Evolutionary conservation across 2,797 vertebrate genomes (phyloP), one percentile per base, ranked within the genome.

Genomic region (Echiichthys vipera): DNA sequence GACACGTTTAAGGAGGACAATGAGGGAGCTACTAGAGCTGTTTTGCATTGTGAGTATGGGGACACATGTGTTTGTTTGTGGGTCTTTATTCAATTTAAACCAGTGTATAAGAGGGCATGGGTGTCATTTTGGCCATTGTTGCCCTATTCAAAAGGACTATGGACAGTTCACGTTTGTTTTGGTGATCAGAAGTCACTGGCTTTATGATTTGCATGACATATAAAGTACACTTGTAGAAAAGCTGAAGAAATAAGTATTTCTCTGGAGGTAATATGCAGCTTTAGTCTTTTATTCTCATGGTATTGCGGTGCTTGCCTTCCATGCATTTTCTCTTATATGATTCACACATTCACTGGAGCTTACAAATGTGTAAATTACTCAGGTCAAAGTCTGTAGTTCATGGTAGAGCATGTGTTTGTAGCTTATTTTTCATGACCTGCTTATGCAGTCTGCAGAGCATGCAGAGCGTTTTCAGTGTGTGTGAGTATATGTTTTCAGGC

Each of bases 11-110:
- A 91, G 87, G 89, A 90, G 88, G 91, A 92, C 90, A 91, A 93
- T 93, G 92, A 93, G 86, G 92, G 88, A 91, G 88, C 82, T 91
- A 88, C 88, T 92, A 89, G 91, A 90, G 89, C 84, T 91, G 77
- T 86, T 92, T 90, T 89, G 89, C 89, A 84, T 91, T 90, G 92
- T 91, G 78, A 93, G 92, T 93, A 93, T 74, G 59, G 80, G 57
- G 25, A 47, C 66, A 64, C 29, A 43, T 65, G 54, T 84, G 58
- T 73, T 37, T 75, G 20, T 75, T 24, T 63, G 78, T 65, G 62
- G 49, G 72, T 83, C 70, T 75, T 75, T 87, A 47, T 73, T 88
- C 55, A 50, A 14, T 59, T 50, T 72, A 9, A 74, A 49, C 40
- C 57, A 25, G 40, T 78, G 42, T 83, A 57, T 64, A 46, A 74